Evolutionary conservation across 2,113 vertebrate genomes (phyloP).

Genomic region (Mus musculus): GRCm39 chr1:165703001-165703500

Average conservation of each 20-base stretch:
- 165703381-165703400: slow-evolving; percentile 90
- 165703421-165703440: slow-evolving; percentile 90
- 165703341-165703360: slow-evolving; percentile 92
- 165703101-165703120: slow-evolving; percentile 93
- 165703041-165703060: slow-evolving; percentile 96
- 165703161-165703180: slow-evolving; percentile 74
- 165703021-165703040: slow-evolving; percentile 79
- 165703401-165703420: slow-evolving; percentile 94
- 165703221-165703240: slow-evolving; percentile 76
- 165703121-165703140: slow-evolving; percentile 87
- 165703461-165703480: slow-evolving; percentile 99
- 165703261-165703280: slow-evolving; percentile 74
- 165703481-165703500: slow-evolving; percentile 99
- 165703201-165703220: slow-evolving; percentile 81
- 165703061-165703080: slow-evolving; percentile 93
- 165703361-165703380: slow-evolving; percentile 91
- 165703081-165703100: slow-evolving; percentile 93
- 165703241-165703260: slow-evolving; percentile 81
- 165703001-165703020: slow-evolving; percentile 73
- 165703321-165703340: slow-evolving; percentile 97
- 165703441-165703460: slow-evolving; percentile 91
- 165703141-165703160: slow-evolving; percentile 76
- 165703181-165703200: slow-evolving; percentile 81
- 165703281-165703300: slow-evolving; percentile 65
- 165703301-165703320: slow-evolving; percentile 97